A percentile compares a stretch with the other conserved stretches of the same genome.
Conservation (phyloP, 2,888 invertebrate species). For the Candidula unifasciata region DNA sequence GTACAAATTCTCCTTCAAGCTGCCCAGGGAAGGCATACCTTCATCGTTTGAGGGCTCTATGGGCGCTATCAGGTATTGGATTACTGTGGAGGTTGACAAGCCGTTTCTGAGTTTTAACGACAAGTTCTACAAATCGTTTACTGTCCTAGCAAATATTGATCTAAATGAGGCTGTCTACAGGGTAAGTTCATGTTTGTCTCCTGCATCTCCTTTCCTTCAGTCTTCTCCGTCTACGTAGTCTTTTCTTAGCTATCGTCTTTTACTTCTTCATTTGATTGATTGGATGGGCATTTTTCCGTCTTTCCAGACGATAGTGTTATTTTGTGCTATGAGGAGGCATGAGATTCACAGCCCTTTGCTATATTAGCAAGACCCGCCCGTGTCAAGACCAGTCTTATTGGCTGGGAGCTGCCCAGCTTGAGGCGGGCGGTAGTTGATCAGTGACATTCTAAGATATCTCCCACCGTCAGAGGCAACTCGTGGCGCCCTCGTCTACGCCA, state of each 20-base stretch:
- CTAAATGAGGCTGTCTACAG: constrained; percentile 50
- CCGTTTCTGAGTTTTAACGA: constrained; percentile 57
- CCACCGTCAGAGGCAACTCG: too few relatives aligned
- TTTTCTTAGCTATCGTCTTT: neutral
- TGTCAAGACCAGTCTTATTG: too few relatives aligned
- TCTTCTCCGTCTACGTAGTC: neutral
- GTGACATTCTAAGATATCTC: too few relatives aligned
- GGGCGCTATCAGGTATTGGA: constrained; percentile 62
- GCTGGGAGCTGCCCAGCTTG: too few relatives aligned
- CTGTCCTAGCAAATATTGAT: constrained; percentile 57
- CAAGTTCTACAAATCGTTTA: constrained; percentile 55
- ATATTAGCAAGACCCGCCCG: too few relatives aligned
- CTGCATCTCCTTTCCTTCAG: neutral
- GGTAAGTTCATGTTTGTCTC: constrained; percentile 11
- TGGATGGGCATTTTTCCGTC: too few relatives aligned
- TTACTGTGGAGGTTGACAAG: constrained; percentile 57
- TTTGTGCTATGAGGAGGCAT: too few relatives aligned
- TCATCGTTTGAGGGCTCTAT: constrained; percentile 61
- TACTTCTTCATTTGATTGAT: too few relatives aligned
- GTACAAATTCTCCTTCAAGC: constrained; percentile 56
- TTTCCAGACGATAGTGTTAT: too few relatives aligned
- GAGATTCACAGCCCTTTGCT: too few relatives aligned
- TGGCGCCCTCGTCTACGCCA: too few relatives aligned
- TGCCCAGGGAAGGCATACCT: constrained; percentile 57
- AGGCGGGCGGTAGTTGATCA: too few relatives aligned